Evolutionary conservation across 2,797 vertebrate genomes (phyloP).

Genomic region (Clarias platycephalus): DNA sequence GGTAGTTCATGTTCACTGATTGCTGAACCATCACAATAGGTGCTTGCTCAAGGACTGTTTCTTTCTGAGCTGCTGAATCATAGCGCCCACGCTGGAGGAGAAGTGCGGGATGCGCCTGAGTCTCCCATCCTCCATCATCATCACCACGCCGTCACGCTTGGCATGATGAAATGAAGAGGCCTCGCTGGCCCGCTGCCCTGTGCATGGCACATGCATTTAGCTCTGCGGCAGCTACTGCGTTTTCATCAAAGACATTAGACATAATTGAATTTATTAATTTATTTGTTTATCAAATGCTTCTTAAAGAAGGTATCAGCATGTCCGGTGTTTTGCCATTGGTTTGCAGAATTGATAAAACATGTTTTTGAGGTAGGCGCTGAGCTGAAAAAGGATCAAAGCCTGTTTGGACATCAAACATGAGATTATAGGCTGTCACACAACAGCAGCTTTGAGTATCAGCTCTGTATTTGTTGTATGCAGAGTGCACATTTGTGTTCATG

Average conservation of each 20-base stretch:
- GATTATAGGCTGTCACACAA: constrained; percentile 8
- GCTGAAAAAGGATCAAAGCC: constrained; percentile 26
- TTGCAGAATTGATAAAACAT: constrained; percentile 10
- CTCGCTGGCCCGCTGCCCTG: constrained; percentile 29
- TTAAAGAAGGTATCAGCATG: background rate
- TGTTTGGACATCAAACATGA: constrained; percentile 27
- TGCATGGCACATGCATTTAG: constrained; percentile 30
- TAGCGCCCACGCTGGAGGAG: constrained; percentile 58
- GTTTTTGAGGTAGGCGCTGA: constrained; percentile 14
- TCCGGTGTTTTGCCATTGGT: background rate
- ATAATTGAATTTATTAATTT: background rate
- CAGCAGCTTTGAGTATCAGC: constrained; percentile 18
- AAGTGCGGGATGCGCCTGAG: constrained; percentile 55
- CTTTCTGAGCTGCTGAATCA: constrained; percentile 58
- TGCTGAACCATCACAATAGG: constrained; percentile 62
- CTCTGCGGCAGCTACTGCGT: constrained; percentile 17
- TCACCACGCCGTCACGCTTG: constrained; percentile 46
- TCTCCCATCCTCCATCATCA: constrained; percentile 46
- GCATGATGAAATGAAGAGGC: constrained; percentile 36
- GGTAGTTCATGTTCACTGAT: constrained; percentile 51
- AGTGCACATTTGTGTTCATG: constrained; percentile 4
- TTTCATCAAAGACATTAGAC: constrained; percentile 15
- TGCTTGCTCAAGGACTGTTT: constrained; percentile 68
- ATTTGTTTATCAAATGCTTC: background rate
- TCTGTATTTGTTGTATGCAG: background rate